Evolutionary conservation across 2,888 invertebrate species (phyloP).

Genomic region (Caenorhabditis sp.): DNA sequence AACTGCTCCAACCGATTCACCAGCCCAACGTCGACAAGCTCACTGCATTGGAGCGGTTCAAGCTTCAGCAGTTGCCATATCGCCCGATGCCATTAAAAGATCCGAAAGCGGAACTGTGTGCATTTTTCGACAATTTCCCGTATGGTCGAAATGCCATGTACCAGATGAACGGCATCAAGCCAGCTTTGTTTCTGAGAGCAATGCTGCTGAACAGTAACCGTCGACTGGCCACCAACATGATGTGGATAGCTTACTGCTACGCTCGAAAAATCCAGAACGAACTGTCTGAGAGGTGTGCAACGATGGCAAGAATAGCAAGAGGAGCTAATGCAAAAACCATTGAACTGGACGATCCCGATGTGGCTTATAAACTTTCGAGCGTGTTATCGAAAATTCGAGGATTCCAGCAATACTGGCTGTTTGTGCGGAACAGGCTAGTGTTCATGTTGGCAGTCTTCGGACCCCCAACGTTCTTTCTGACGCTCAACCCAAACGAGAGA

Average conservation of each 20-base stretch:
- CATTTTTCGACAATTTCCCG: not conserved
- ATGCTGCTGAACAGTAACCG: too few relatives aligned
- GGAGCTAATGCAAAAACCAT: not conserved
- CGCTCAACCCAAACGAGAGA: too few relatives aligned
- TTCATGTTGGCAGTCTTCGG: not conserved
- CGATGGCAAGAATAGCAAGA: not conserved
- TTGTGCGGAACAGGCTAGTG: not conserved
- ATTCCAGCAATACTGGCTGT: conserved; percentile 1
- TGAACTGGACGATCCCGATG: not conserved
- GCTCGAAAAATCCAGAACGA: too few relatives aligned
- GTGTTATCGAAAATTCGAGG: not conserved
- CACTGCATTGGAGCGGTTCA: not conserved
- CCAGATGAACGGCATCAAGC: too few relatives aligned
- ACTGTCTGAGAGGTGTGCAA: too few relatives aligned
- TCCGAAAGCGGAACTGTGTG: not conserved
- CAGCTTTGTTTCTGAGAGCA: too few relatives aligned
- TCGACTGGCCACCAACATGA: too few relatives aligned
- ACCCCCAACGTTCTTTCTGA: not conserved
- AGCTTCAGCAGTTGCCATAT: not conserved
- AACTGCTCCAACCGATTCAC: not conserved
- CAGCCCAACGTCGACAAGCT: not conserved
- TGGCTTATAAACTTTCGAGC: not conserved
- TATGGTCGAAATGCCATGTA: too few relatives aligned
- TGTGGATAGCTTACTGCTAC: too few relatives aligned
- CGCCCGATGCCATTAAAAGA: not conserved